Evolutionary conservation across 2,888 invertebrate genomes (phyloP).

Genomic region (Linnaemya vulpina): DNA sequence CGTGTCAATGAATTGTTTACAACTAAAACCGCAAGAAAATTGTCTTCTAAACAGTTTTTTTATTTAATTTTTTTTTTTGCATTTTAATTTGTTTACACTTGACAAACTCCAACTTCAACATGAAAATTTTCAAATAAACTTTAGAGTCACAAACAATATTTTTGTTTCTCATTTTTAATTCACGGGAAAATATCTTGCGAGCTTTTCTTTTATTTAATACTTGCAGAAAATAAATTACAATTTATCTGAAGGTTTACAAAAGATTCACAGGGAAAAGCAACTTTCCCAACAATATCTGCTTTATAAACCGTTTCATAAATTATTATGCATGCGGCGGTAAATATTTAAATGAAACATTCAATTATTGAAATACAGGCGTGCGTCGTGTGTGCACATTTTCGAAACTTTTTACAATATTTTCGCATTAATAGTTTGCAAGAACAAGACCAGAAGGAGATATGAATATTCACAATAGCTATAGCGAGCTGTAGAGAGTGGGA

Average conservation of each 20-base stretch:
- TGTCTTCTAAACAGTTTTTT: constrained; percentile 54
- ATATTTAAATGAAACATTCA: constrained; percentile 10
- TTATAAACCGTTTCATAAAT: no score
- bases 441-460: background rate
- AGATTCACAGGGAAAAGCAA: no score
- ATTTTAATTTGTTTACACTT: constrained; percentile 24
- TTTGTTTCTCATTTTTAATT: background rate
- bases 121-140: constrained; percentile 26
- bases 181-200: background rate
- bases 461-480: background rate
- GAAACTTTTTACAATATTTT: constrained; percentile 45
- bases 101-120: constrained; percentile 20
- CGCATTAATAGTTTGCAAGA: constrained; percentile 34
- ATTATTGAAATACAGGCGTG: background rate
- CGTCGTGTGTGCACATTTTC: constrained; percentile 2
- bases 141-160: constrained; percentile 7
- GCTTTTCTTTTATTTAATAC: constrained; percentile 25
- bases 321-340: no score
- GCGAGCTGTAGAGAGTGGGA: background rate
- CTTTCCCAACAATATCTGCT: no score
- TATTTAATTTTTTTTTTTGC: no score
- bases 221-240: background rate
- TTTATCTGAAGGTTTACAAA: background rate
- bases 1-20: constrained; percentile 65
- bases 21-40: constrained; percentile 18